Base-by-base conservation (phyloP, 2,113 vertebrate genomes). In the Chelonoidis abingdonii region DNA sequence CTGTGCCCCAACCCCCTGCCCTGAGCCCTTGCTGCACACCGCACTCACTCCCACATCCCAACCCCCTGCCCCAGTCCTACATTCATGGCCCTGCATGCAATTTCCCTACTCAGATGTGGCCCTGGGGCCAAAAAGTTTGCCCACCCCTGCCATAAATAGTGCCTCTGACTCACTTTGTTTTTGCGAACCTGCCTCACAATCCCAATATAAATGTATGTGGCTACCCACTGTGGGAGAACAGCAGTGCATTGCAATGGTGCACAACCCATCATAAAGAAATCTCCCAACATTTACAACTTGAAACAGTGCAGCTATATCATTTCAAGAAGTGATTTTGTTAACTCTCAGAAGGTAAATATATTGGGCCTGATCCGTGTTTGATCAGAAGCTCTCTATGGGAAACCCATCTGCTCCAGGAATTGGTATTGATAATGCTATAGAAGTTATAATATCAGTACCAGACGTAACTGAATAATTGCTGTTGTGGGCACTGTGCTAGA, bases 331-430 rank as follows among this genome's bases (percentile, higher is more conserved):
- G 62, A 69, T 69, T 7, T 88, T 93, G 53, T 35, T 57, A 5
- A 52, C 8, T 41, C 41, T 57, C 44, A 9, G 1, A 4, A 47
- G 53, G 52, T 78, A 57, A 93, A 52, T n/a, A 86, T 52, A 82
- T 4, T 21, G 56, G 41, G 8, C 31, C 79, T 80, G 24, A 79
- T 38, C 1, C 0, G 0, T 35, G 85, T 2, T 59, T 69, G 31
- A 86, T 86, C 59, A 59, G 85, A 88, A 41, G 8, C 21, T 79
- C 57, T 75, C 72, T 44, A n/a, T 12, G 80, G 57, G 41, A 54
- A 53, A 87, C 83, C 47, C 31, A 1, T 52, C 3, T 35, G 6
- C 59, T 87, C 31, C 9, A 78, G 21, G 41, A 76, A 54, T 35
- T 76, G 76, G 10, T 44, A 11, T 3, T n/a, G 31, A 22, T 44